These are phyloP conservation scores for Synanthedon andrenaeformis DNA, from an alignment of 2,888 invertebrate species.

Conservation along the genomic window DNA sequence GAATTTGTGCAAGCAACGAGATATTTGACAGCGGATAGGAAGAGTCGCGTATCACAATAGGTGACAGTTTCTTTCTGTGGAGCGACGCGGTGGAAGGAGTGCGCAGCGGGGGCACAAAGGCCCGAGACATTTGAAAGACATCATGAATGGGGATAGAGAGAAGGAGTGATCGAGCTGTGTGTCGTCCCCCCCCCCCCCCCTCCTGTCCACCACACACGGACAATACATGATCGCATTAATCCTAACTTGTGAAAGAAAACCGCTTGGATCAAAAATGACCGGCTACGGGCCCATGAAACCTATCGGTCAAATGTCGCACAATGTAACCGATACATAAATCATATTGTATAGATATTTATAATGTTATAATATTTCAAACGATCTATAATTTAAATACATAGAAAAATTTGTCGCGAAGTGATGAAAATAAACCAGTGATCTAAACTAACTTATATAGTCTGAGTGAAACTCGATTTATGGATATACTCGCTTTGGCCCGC, in stretches of 20 bases:
- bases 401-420: too few species aligned
- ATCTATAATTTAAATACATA: too few species aligned
- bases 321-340: too few species aligned
- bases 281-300: too few species aligned
- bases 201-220: slow-evolving; percentile 12
- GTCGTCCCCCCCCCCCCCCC: slow-evolving; percentile 19
- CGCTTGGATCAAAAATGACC: not conserved
- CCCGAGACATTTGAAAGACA: slow-evolving; percentile 56
- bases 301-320: too few species aligned
- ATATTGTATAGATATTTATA: too few species aligned
- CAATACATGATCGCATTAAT: slow-evolving; percentile 32
- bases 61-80: slow-evolving; percentile 36
- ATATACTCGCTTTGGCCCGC: not conserved
- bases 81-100: slow-evolving; percentile 43
- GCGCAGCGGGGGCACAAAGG: slow-evolving; percentile 36
- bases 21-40: slow-evolving; percentile 57
- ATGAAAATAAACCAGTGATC: too few species aligned
- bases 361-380: too few species aligned
- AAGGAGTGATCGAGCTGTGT: slow-evolving; percentile 64
- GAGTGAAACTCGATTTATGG: too few species aligned
- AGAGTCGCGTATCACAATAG: slow-evolving; percentile 48
- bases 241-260: slow-evolving; percentile 23
- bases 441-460: too few species aligned
- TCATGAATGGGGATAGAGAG: slow-evolving; percentile 57
- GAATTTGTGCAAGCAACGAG: slow-evolving; percentile 61